phyloP scores from a whole-genome alignment of 2,888 invertebrate species.

The Heterodera filipjevi region DNA sequence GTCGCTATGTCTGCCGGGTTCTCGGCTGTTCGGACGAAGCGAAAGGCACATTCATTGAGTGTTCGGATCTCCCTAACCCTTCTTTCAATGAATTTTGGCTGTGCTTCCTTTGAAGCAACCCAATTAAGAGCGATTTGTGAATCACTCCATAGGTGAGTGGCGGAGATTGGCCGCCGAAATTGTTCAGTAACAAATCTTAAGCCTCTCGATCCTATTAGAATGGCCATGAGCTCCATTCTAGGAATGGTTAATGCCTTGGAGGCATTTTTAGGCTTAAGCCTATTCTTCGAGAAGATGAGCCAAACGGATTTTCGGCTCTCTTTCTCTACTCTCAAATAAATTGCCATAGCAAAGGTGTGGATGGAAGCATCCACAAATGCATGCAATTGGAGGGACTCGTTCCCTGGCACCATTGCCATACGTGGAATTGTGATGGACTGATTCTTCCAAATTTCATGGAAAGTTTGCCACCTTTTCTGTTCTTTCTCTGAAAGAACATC shows the following conservation, averaged over 20 bases:
- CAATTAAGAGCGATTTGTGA: slow-evolving; percentile 17
- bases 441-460: neutral
- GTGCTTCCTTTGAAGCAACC: neutral
- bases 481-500: neutral
- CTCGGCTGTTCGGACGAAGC: slow-evolving; percentile 15
- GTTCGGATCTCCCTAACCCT: slow-evolving; percentile 12
- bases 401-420: neutral
- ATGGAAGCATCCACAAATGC: slow-evolving; percentile 42
- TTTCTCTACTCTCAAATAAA: slow-evolving; percentile 29
- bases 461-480: slow-evolving; percentile 13
- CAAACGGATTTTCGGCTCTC: neutral
- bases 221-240: slow-evolving; percentile 24
- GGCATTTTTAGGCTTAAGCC: slow-evolving; percentile 20
- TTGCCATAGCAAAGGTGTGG: slow-evolving; percentile 29
- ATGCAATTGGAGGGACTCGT: slow-evolving; percentile 29
- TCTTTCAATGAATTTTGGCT: slow-evolving; percentile 24
- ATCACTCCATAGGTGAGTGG: slow-evolving; percentile 12
- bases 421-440: neutral
- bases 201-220: neutral
- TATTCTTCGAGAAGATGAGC: slow-evolving; percentile 22
- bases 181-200: neutral
- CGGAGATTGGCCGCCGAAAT: neutral
- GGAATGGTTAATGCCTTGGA: slow-evolving; percentile 28
- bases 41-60: neutral
- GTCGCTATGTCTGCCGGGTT: slow-evolving; percentile 32